Base-by-base conservation (phyloP, 2,797 vertebrate genomes). In the Cossypha polioptera region DNA sequence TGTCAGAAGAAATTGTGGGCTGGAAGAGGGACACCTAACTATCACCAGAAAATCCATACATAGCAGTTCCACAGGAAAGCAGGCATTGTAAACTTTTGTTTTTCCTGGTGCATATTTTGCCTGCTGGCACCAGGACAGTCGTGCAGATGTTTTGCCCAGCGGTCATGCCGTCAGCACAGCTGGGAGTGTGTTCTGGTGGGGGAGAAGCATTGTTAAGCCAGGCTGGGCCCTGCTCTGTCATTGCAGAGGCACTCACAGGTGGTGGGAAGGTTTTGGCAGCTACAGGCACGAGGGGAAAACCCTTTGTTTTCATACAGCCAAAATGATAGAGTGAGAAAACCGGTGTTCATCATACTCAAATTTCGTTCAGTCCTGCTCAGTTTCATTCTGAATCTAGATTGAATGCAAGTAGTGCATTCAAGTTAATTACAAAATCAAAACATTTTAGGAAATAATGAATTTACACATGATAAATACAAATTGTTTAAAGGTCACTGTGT, bases 401-500 rank as follows among this genome's bases (percentile, higher is more conserved):
- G 77, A 81, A 57, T 86, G 63, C 83, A 67, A 50, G 58, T 15
- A 63, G 16, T 36, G 20, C 42, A 21, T 67, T 47, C 28, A 31
- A 69, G 31, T 85, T 91, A 95, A 88, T 94, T 87, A 88, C 10
- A 35, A 35, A 95, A 85, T 81, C 67, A 95, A 95, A 95, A 67
- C 78, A 74, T 90, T 93, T 93, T 88, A 87, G 84, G 85, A 84
- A 95, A 83, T 82, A 93, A 94, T 92, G 84, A 90, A 92, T 94
- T 76, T 94, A 51, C 79, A 51, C 18, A n/a, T 57, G 48, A n/a
- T 73, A 80, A 71, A 53, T 80, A 4, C 31, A 48, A 86, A 58
- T 76, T 94, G 50, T 92, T 86, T 92, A 85, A 94, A 91, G 87
- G 89, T 94, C 89, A 68, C 28, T 29, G 65, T 20, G 33, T 58